Evolutionary conservation across 2,797 vertebrate genomes (phyloP).

Genomic region (Echiichthys vipera): DNA sequence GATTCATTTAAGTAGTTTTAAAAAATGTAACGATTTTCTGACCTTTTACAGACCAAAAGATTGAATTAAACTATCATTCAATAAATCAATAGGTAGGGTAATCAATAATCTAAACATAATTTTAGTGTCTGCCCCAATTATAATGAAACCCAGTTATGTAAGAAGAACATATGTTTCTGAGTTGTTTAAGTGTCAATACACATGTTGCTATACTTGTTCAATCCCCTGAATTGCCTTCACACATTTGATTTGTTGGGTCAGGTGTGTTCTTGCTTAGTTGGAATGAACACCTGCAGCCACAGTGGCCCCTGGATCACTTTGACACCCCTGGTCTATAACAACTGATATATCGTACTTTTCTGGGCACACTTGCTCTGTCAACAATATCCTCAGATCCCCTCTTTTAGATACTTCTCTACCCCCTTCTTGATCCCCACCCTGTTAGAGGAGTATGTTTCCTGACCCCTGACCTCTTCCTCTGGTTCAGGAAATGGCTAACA

Average conservation of each 20-base stretch:
- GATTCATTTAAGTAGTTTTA: too few species aligned
- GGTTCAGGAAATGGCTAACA: conserved; percentile 83
- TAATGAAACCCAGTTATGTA: background rate
- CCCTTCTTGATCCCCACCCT: conserved; percentile 32
- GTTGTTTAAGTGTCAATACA: conserved; percentile 6
- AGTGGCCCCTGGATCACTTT: too few species aligned
- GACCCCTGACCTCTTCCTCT: conserved; percentile 75
- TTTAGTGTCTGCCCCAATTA: background rate
- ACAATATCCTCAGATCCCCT: conserved; percentile 28
- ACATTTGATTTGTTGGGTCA: too few species aligned
- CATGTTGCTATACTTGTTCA: background rate
- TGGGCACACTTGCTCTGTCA: conserved; percentile 5
- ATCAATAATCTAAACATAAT: background rate
- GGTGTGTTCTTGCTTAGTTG: too few species aligned
- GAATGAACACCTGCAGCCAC: too few species aligned
- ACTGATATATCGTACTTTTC: conserved; percentile 1
- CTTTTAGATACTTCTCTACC: conserved; percentile 45
- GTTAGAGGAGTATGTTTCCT: conserved; percentile 47
- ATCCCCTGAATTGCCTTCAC: too few species aligned
- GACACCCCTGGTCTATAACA: too few species aligned
- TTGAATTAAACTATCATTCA: background rate
- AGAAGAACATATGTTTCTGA: background rate
- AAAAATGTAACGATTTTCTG: too few species aligned
- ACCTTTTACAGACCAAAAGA: too few species aligned
- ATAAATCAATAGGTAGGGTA: background rate